Evolutionary conservation across 2,113 vertebrate species (phyloP).

Genomic region (Misgurnus mizolepis): DNA sequence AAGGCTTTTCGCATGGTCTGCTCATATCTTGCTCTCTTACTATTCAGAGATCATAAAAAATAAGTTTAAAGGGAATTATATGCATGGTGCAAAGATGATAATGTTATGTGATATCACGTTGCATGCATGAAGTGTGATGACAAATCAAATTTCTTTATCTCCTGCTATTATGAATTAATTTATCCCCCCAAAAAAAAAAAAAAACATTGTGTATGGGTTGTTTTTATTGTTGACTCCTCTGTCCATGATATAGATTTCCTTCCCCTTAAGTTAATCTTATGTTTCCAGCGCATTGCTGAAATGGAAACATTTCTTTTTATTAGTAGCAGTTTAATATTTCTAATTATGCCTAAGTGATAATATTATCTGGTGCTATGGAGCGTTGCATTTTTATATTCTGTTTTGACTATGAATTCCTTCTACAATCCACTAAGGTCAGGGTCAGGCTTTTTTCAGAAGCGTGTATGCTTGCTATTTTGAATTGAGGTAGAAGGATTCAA

Average conservation of each 20-base stretch:
- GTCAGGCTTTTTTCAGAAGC: conserved; percentile 28
- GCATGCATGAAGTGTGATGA: neutral
- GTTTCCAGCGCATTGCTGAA: too few relatives aligned
- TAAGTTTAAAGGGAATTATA: conserved; percentile 7
- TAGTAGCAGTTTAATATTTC: neutral
- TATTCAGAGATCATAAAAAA: neutral
- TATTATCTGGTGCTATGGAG: neutral
- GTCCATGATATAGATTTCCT: too few relatives aligned
- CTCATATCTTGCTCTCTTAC: neutral
- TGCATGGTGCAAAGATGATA: neutral
- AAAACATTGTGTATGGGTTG: too few relatives aligned
- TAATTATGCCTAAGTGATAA: neutral
- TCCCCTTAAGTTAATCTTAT: too few relatives aligned
- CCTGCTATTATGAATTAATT: too few relatives aligned
- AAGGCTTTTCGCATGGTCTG: conserved; percentile 21
- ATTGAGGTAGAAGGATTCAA: conserved; percentile 34
- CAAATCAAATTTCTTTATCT: neutral
- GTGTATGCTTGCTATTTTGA: conserved; percentile 51
- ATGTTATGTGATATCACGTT: neutral
- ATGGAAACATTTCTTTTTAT: too few relatives aligned
- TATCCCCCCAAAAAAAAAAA: too few relatives aligned
- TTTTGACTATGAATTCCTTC: conserved; percentile 10
- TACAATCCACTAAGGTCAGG: conserved; percentile 17
- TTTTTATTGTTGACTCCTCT: too few relatives aligned
- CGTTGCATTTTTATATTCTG: neutral